Percentiles rank a stretch among this genome's conserved stretches.
phyloP scores from a whole-genome alignment of 2,797 vertebrate species.

The Chaenodraco wilsoni region DNA sequence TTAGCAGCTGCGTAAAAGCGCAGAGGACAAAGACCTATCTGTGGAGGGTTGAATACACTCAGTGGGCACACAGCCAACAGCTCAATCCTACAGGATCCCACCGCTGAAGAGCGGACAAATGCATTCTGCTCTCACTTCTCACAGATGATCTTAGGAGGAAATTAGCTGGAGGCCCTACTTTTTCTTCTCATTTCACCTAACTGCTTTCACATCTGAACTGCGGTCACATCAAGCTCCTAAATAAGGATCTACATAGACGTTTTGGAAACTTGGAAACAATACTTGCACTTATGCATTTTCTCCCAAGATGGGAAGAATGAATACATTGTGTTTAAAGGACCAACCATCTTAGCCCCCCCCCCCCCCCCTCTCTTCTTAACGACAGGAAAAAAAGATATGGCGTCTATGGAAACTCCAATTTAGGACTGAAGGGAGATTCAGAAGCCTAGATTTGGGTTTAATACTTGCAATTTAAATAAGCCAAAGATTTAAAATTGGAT shows the following conservation, averaged over 20 bases:
- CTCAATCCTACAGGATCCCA: constrained; percentile 79
- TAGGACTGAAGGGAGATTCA: neutral
- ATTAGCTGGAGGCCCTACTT: constrained; percentile 46
- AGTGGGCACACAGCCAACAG: constrained; percentile 88
- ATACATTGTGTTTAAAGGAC: neutral
- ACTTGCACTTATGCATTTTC: neutral
- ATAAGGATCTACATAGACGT: neutral
- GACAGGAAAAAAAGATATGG: constrained; percentile 2
- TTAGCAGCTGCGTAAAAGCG: constrained; percentile 82
- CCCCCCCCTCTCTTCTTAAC: neutral
- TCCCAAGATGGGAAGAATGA: neutral
- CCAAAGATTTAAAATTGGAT: neutral
- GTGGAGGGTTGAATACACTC: constrained; percentile 90
- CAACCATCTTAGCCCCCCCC: constrained; percentile 1
- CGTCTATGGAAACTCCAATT: neutral
- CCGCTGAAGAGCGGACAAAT: constrained; percentile 73
- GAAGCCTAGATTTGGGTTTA: neutral
- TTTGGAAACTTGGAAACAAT: constrained; percentile 12
- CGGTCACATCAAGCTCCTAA: constrained; percentile 13
- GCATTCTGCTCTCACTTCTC: constrained; percentile 69
- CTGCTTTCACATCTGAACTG: constrained; percentile 49
- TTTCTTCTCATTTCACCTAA: constrained; percentile 49
- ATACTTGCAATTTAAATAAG: neutral
- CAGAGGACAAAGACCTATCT: constrained; percentile 91
- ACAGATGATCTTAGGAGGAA: constrained; percentile 63